Conservation (phyloP, 2,113 vertebrate species). For the Emydocephalus ijimae region DNA sequence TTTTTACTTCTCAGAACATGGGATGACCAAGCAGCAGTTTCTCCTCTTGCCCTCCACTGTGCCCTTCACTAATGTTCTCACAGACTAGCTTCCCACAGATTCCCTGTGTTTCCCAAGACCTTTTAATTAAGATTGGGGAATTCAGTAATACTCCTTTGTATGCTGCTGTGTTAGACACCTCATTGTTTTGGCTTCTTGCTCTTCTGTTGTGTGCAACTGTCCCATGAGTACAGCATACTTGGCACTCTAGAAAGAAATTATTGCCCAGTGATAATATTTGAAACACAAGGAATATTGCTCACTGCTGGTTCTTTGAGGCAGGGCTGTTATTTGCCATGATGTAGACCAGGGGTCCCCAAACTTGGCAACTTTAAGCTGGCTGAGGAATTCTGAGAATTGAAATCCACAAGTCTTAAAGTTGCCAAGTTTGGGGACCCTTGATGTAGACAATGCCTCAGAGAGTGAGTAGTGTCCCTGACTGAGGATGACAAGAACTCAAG, state of each 20-base stretch:
- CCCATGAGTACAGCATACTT: neutral
- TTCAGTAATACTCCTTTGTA: neutral
- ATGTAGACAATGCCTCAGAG: neutral
- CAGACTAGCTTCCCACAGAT: neutral
- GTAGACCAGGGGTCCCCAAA: too few species aligned
- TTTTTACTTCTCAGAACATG: neutral
- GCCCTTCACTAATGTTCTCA: neutral
- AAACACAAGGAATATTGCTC: neutral
- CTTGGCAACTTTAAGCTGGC: too few species aligned
- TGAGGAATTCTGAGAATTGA: too few species aligned
- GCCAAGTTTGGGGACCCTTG: too few species aligned
- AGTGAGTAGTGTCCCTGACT: neutral
- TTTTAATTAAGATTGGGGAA: neutral
- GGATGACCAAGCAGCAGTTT: neutral
- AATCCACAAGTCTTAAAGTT: too few species aligned
- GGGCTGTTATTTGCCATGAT: neutral
- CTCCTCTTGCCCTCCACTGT: neutral
- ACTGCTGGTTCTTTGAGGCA: neutral
- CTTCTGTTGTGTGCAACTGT: neutral
- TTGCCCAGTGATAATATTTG: neutral
- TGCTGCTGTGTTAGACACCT: neutral
- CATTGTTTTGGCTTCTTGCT: neutral
- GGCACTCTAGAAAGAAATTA: neutral
- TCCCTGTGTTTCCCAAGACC: neutral
- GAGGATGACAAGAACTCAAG: neutral